Percentiles rank a stretch among this genome's conserved stretches.
Evolutionary conservation across 2,113 vertebrate species (phyloP).

Genomic region (human (Homo sapiens)): DNA sequence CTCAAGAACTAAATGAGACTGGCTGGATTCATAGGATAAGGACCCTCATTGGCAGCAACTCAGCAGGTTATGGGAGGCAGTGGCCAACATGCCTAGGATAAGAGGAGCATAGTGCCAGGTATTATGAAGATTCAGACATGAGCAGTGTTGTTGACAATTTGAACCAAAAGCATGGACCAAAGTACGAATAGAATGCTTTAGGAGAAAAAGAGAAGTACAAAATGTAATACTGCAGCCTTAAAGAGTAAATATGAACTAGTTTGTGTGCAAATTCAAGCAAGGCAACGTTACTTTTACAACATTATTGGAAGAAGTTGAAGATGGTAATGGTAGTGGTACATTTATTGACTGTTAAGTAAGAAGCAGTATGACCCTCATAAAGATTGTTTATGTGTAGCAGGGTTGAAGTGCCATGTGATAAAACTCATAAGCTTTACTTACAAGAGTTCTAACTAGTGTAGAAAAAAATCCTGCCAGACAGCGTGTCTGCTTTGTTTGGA

Average conservation of each 20-base stretch:
- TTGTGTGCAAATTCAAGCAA: conserved; percentile 1
- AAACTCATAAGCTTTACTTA: conserved; percentile 62
- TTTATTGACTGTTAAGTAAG: conserved; percentile 56
- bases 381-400: conserved; percentile 44
- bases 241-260: background rate
- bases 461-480: conserved; percentile 75
- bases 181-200: background rate
- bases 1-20: background rate
- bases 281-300: background rate
- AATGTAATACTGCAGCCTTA: background rate
- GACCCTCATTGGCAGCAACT: background rate
- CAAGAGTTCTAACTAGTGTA: conserved; percentile 64
- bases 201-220: background rate
- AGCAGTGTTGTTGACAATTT: background rate
- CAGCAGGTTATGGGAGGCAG: background rate
- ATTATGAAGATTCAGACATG: background rate
- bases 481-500: conserved; percentile 78
- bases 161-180: background rate
- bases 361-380: conserved; percentile 20
- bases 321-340: background rate
- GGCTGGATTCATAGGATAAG: background rate
- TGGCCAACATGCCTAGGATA: accelerated
- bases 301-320: background rate
- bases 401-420: conserved; percentile 43
- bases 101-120: background rate